Percentiles rank a stretch among this genome's conserved stretches.
Evolutionary conservation across 2,113 vertebrate species (phyloP).

Genomic region (Candoia aspera): DNA sequence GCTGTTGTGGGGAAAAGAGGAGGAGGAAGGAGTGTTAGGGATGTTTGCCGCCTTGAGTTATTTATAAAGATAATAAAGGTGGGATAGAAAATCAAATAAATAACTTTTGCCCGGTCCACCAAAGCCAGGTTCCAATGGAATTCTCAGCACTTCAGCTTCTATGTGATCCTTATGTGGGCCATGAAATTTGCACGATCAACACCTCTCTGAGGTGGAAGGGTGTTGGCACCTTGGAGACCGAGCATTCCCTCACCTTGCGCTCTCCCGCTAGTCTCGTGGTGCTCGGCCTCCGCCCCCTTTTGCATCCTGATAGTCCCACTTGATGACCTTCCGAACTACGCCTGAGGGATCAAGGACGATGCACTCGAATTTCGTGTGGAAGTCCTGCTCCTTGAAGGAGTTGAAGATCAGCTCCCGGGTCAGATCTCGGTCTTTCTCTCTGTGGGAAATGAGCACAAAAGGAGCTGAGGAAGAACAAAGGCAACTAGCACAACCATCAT

Average conservation of each 20-base stretch:
- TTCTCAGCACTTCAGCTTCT: neutral
- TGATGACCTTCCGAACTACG: neutral
- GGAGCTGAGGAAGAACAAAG: accelerated
- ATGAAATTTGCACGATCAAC: neutral
- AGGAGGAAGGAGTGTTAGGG: too few species aligned
- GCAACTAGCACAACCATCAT: accelerated
- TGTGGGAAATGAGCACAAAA: neutral
- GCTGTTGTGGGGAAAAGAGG: too few species aligned
- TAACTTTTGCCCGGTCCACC: neutral
- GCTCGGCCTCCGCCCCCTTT: accelerated
- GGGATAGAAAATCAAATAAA: too few species aligned
- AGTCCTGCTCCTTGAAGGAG: conserved; percentile 45
- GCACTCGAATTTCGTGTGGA: conserved; percentile 67
- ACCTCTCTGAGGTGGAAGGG: too few species aligned
- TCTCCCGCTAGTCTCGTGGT: neutral
- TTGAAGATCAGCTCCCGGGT: conserved; percentile 61
- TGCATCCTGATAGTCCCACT: neutral
- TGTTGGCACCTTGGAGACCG: too few species aligned
- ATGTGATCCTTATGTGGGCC: neutral
- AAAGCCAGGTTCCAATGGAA: neutral
- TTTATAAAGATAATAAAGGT: too few species aligned
- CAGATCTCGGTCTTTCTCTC: accelerated
- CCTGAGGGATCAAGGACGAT: conserved; percentile 58
- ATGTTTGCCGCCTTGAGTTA: too few species aligned
- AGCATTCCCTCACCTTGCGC: neutral